phyloP scores from a whole-genome alignment of 1,140 invertebrate genomes.

The Temnothorax longispinosus region DNA sequence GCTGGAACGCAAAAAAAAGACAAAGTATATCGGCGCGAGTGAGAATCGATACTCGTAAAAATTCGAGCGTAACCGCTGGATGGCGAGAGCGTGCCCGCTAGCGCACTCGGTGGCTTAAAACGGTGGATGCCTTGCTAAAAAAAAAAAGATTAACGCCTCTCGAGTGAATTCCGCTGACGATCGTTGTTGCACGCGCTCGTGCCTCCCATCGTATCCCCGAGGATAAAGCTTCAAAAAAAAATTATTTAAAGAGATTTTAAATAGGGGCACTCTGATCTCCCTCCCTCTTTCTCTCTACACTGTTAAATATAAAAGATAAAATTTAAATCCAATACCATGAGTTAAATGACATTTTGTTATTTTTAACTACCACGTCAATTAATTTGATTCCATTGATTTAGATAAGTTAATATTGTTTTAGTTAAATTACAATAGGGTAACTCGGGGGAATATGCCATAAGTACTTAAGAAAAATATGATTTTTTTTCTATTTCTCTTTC shows the following conservation, averaged over 20 bases:
- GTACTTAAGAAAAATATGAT: too few species aligned
- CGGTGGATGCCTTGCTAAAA: background rate
- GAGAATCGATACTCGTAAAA: conserved; percentile 61
- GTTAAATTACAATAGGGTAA: too few species aligned
- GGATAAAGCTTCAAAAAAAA: conserved; percentile 19
- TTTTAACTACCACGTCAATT: too few species aligned
- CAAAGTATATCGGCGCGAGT: conserved; percentile 1
- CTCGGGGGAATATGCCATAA: too few species aligned
- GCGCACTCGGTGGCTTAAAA: conserved; percentile 50
- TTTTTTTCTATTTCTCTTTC: too few species aligned
- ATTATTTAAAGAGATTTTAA: conserved; percentile 30
- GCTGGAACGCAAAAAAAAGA: conserved; percentile 28
- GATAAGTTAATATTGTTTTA: too few species aligned
- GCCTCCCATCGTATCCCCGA: background rate
- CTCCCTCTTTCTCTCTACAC: background rate
- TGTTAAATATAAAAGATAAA: too few species aligned
- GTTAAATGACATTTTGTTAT: too few species aligned
- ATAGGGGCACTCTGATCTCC: background rate
- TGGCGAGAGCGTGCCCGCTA: conserved; percentile 39
- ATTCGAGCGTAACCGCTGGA: conserved; percentile 41
- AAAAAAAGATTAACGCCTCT: conserved; percentile 49
- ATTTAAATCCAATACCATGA: too few species aligned
- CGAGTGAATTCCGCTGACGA: conserved; percentile 31
- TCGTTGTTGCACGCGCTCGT: conserved; percentile 43
- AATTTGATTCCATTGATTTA: too few species aligned